phyloP scores from a whole-genome alignment of 2,888 invertebrate genomes.

The Callosobruchus maculatus region DNA sequence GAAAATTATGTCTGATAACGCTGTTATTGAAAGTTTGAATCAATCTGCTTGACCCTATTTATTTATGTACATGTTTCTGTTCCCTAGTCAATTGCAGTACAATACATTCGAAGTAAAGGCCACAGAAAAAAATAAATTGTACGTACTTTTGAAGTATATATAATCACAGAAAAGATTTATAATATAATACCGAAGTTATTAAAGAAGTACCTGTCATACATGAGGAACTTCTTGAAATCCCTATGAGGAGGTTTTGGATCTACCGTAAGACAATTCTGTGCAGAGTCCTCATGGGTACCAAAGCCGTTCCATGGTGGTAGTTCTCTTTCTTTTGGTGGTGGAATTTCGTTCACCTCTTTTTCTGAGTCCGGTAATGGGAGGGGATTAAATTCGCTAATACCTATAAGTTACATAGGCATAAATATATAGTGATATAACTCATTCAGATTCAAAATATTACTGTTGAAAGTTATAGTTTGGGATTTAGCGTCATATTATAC shows the following conservation, averaged over 20 bases:
- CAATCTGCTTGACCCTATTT: no score
- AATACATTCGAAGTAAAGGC: no score
- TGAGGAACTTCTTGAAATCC: constrained; percentile 77
- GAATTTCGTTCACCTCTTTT: constrained; percentile 34
- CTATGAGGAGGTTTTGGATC: constrained; percentile 73
- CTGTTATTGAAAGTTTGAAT: no score
- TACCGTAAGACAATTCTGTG: constrained; percentile 79
- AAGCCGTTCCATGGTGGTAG: constrained; percentile 89
- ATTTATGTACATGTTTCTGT: no score
- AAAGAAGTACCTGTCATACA: constrained; percentile 64
- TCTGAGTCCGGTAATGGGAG: constrained; percentile 50
- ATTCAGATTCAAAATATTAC: no score
- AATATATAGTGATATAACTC: no score
- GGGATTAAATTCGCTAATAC: constrained; percentile 62
- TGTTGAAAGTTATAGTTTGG: no score
- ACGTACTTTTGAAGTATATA: not conserved
- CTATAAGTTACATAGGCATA: not conserved
- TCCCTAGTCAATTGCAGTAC: no score
- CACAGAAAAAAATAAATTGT: not conserved
- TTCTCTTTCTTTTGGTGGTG: constrained; percentile 47
- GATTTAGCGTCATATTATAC: no score
- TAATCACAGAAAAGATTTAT: not conserved
- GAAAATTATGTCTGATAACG: no score
- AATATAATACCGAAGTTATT: constrained; percentile 12
- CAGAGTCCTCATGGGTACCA: constrained; percentile 86